Evolutionary conservation across 1,140 invertebrate genomes (phyloP).

Genomic region (Anthonomus grandis): DNA sequence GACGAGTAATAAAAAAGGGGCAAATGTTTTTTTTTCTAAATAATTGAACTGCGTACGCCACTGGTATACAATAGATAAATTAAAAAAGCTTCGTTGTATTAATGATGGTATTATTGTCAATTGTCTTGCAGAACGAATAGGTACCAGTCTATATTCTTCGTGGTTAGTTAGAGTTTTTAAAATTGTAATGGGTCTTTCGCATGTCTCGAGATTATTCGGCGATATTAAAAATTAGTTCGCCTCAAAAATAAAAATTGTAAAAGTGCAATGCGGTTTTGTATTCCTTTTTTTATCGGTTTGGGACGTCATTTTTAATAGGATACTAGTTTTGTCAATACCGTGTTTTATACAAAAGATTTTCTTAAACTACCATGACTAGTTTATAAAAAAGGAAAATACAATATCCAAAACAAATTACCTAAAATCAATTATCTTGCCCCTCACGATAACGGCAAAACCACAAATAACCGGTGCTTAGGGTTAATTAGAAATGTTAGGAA

Average conservation of each 20-base stretch:
- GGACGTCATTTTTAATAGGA: no score
- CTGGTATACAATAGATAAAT: no score
- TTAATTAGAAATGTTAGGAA: conserved; percentile 16
- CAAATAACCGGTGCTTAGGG: conserved; percentile 8
- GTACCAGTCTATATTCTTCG: conserved; percentile 18
- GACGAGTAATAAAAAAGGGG: no score
- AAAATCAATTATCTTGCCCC: neutral
- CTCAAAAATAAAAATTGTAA: conserved; percentile 7
- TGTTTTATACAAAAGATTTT: no score
- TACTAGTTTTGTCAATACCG: no score
- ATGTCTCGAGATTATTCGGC: conserved; percentile 5
- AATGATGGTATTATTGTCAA: conserved; percentile 1
- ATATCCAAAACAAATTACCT: no score
- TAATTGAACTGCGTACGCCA: no score
- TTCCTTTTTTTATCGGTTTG: no score
- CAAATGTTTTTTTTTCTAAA: no score
- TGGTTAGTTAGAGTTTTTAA: conserved; percentile 17
- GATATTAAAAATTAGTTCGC: conserved; percentile 16
- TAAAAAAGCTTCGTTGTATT: conserved; percentile 8
- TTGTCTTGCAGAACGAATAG: neutral
- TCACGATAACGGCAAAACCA: conserved; percentile 3
- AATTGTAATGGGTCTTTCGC: conserved; percentile 16
- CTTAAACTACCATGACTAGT: no score
- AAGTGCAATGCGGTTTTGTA: conserved; percentile 1
- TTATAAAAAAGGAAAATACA: no score